phyloP scores from a whole-genome alignment of 2,888 invertebrate genomes.

The Drosophila macrospina region DNA sequence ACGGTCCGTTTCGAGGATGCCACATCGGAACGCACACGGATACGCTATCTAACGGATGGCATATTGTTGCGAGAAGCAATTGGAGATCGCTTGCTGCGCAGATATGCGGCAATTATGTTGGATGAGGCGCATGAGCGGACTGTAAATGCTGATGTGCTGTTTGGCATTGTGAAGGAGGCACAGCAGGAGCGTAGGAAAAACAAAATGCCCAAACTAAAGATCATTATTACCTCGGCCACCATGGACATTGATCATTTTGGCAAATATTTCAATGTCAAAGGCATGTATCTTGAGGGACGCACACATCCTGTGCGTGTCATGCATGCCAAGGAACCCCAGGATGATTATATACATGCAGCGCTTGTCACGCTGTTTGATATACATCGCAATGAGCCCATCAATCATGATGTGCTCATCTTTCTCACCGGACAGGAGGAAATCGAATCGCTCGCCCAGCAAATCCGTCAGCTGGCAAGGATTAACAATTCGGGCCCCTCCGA shows the following conservation, averaged over 20 bases:
- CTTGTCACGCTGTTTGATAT: conserved; percentile 95
- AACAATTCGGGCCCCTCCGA: conserved; percentile 86
- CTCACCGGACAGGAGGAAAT: conserved; percentile 99
- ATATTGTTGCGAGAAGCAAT: conserved; percentile 97
- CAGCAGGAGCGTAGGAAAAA: conserved; percentile 89
- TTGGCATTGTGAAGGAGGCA: conserved; percentile 96
- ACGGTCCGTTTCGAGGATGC: conserved; percentile 96
- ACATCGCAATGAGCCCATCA: conserved; percentile 91
- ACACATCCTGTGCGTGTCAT: conserved; percentile 92
- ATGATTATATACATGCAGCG: conserved; percentile 93
- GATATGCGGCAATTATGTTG: conserved; percentile 93
- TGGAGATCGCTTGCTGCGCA: conserved; percentile 89
- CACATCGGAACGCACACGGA: conserved; percentile 91
- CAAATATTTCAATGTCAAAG: conserved; percentile 94
- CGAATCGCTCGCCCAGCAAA: conserved; percentile 92
- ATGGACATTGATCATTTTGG: conserved; percentile 98
- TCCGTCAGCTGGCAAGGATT: conserved; percentile 88
- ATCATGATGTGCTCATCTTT: conserved; percentile 96
- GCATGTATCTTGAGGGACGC: conserved; percentile 95
- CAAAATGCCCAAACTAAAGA: conserved; percentile 88
- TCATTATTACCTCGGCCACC: conserved; percentile 97
- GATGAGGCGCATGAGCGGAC: conserved; percentile 99
- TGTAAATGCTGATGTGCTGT: conserved; percentile 96
- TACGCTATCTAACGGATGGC: conserved; percentile 97
- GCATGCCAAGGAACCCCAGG: conserved; percentile 90